These are phyloP conservation scores for Morpho deidamia DNA, from an alignment of 2,888 invertebrate genomes.

Conservation along the genomic window DNA sequence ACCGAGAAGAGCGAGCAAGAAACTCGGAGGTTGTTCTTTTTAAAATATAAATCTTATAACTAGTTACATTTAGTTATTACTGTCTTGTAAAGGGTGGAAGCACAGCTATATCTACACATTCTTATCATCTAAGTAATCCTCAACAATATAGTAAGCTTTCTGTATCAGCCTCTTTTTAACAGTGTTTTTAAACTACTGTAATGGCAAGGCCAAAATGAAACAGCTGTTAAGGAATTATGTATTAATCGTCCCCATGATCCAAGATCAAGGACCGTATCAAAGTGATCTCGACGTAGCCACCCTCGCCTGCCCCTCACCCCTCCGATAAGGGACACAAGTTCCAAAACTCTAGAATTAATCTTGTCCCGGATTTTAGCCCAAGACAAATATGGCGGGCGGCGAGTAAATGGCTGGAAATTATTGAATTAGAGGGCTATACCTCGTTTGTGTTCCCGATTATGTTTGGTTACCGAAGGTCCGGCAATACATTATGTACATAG, in stretches of 20 bases:
- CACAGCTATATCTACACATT: too few species aligned
- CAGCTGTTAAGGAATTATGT: constrained; percentile 9
- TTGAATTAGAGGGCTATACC: constrained; percentile 62
- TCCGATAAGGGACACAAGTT: constrained; percentile 42
- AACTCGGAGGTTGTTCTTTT: too few species aligned
- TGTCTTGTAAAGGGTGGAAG: too few species aligned
- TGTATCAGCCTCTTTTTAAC: too few species aligned
- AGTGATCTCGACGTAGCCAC: constrained; percentile 7
- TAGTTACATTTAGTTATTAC: too few species aligned
- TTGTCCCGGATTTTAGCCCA: constrained; percentile 64
- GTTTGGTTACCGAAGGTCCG: constrained; percentile 1
- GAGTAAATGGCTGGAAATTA: constrained; percentile 68
- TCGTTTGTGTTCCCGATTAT: constrained; percentile 36
- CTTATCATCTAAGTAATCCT: too few species aligned
- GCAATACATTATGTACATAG: neutral
- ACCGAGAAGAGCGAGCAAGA: too few species aligned
- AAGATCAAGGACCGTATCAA: constrained; percentile 10
- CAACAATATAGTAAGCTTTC: too few species aligned
- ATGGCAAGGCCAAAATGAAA: too few species aligned
- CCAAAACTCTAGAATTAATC: constrained; percentile 66
- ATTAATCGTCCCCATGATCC: constrained; percentile 11
- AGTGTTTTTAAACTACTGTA: too few species aligned
- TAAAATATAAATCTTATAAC: too few species aligned
- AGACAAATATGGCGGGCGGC: constrained; percentile 67
- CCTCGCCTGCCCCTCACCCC: constrained; percentile 6